Evolutionary conservation across 2,113 vertebrate species (phyloP).

Genomic region (Bungarus multicinctus): DNA sequence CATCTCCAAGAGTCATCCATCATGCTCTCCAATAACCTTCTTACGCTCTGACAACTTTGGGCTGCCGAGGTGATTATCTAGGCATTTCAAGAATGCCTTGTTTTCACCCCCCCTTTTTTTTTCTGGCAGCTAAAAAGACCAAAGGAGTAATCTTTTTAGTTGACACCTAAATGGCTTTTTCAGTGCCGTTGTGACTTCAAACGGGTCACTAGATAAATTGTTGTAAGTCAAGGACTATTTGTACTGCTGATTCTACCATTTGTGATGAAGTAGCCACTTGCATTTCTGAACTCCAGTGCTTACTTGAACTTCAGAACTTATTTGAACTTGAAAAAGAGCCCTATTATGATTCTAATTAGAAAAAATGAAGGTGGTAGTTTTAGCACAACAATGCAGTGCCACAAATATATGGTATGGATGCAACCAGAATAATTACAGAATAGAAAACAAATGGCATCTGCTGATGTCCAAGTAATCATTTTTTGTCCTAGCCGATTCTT

Average conservation of each 20-base stretch:
- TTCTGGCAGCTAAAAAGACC: too few species aligned
- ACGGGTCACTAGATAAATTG: not conserved
- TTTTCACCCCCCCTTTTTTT: too few species aligned
- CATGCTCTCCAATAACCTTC: too few species aligned
- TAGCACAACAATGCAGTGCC: not conserved
- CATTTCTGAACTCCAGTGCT: not conserved
- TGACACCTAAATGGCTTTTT: not conserved
- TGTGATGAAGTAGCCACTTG: not conserved
- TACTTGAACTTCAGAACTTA: not conserved
- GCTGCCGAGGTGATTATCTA: too few species aligned
- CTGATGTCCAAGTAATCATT: not conserved
- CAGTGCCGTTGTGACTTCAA: not conserved
- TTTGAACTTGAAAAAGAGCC: not conserved
- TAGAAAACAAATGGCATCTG: not conserved
- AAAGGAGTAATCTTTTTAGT: too few species aligned
- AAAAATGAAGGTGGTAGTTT: not conserved
- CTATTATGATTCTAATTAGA: not conserved
- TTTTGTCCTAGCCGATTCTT: not conserved
- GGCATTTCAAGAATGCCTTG: too few species aligned
- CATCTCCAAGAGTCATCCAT: too few species aligned
- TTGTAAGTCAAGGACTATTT: not conserved
- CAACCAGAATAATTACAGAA: not conserved
- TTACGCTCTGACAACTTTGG: too few species aligned
- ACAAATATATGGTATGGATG: not conserved
- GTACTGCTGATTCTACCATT: not conserved